These are phyloP conservation scores for Clusia tigrina DNA, from an alignment of 2,888 invertebrate genomes.

Conservation along the genomic window DNA sequence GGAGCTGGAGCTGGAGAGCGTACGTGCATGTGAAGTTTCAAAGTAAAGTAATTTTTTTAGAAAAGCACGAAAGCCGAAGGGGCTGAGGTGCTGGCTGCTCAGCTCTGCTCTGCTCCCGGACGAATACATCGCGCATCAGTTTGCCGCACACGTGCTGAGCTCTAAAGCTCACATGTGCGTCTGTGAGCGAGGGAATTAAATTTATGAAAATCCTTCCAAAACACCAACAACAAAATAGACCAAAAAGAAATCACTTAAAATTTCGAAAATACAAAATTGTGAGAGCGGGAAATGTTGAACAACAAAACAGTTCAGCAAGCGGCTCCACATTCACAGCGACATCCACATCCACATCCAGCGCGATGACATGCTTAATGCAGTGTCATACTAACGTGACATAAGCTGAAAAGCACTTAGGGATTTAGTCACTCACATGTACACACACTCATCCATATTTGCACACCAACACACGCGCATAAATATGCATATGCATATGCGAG, in stretches of 20 bases:
- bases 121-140: too few species aligned
- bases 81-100: too few species aligned
- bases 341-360: too few species aligned
- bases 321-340: too few species aligned
- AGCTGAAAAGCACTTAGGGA: neutral
- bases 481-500: neutral
- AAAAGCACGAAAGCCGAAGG: too few species aligned
- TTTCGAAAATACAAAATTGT: neutral
- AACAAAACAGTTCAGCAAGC: neutral
- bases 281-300: neutral
- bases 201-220: neutral
- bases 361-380: neutral
- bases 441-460: neutral
- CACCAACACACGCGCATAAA: neutral
- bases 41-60: too few species aligned
- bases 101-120: too few species aligned
- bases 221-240: neutral
- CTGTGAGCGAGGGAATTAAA: too few species aligned
- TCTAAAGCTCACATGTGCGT: neutral
- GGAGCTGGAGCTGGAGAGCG: too few species aligned
- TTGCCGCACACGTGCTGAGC: too few species aligned
- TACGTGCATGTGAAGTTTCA: too few species aligned
- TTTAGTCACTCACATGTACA: neutral
- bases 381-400: neutral
- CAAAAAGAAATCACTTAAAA: too few species aligned